phyloP scores from a whole-genome alignment of 2,888 invertebrate genomes.

The Scaptomyza parva region DNA sequence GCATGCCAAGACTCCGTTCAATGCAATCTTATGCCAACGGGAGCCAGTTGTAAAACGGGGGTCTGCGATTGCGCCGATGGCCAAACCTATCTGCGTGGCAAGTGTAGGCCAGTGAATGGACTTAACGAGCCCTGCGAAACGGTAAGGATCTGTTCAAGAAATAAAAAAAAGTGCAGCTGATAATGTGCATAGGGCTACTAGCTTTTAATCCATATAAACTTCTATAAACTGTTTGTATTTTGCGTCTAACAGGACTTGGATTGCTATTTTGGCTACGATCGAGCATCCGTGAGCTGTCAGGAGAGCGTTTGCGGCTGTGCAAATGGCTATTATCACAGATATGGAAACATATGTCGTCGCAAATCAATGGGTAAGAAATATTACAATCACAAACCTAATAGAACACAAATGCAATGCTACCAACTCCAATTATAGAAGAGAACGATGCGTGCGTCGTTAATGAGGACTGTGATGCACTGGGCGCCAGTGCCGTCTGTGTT shows the following conservation, averaged over 20 bases:
- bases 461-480: slow-evolving; percentile 82
- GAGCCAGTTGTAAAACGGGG: slow-evolving; percentile 84
- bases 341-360: slow-evolving; percentile 84
- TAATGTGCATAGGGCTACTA: not conserved
- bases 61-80: slow-evolving; percentile 84
- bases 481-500: slow-evolving; percentile 75
- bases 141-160: slow-evolving; percentile 47
- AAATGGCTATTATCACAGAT: slow-evolving; percentile 84
- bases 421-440: slow-evolving; percentile 58
- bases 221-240: not conserved
- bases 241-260: slow-evolving; percentile 73
- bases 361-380: slow-evolving; percentile 82
- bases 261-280: slow-evolving; percentile 84
- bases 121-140: slow-evolving; percentile 81
- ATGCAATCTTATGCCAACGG: slow-evolving; percentile 85
- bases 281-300: slow-evolving; percentile 83
- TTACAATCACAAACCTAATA: not conserved
- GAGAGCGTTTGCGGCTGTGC: slow-evolving; percentile 83
- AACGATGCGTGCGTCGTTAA: slow-evolving; percentile 84
- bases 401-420: too few relatives aligned
- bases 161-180: too few relatives aligned
- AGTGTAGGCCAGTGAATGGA: slow-evolving; percentile 82
- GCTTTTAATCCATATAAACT: not conserved
- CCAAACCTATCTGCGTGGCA: slow-evolving; percentile 83
- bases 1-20: slow-evolving; percentile 83